A percentile compares a stretch with the other conserved stretches of the same genome.
Evolutionary conservation across 1,140 invertebrate species (phyloP).

Genomic region (Drosophila malerkotliana): DNA sequence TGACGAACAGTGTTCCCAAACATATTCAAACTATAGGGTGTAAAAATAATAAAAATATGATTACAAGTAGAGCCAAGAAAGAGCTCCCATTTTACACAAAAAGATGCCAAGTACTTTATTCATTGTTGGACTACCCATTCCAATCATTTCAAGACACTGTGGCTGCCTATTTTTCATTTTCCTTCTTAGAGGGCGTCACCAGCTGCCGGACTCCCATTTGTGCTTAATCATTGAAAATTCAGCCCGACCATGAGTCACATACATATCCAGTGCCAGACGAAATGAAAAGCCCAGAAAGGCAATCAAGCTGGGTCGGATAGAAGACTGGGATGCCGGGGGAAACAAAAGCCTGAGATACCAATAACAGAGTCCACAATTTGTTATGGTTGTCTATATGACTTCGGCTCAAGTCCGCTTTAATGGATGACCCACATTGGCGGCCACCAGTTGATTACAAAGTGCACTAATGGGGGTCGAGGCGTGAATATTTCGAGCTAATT

Average conservation of each 20-base stretch:
- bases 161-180: background rate
- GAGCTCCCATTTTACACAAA: too few relatives aligned
- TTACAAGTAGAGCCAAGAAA: background rate
- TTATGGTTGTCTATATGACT: conserved; percentile 14
- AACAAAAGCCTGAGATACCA: conserved; percentile 15
- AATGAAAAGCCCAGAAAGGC: conserved; percentile 32
- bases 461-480: conserved; percentile 29
- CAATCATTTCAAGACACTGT: conserved; percentile 9
- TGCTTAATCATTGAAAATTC: conserved; percentile 51
- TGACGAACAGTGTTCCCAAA: conserved; percentile 8
- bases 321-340: background rate
- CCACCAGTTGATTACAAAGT: conserved; percentile 46
- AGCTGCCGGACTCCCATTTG: conserved; percentile 41
- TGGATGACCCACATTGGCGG: conserved; percentile 38
- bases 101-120: too few relatives aligned
- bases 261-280: conserved; percentile 22
- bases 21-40: too few relatives aligned
- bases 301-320: conserved; percentile 27
- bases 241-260: conserved; percentile 30
- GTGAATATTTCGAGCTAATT: conserved; percentile 41
- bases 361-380: conserved; percentile 34
- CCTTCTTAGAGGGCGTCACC: conserved; percentile 22
- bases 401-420: conserved; percentile 34
- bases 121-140: too few relatives aligned
- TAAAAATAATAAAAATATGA: background rate